A percentile compares a stretch with the other conserved stretches of the same genome.
Conservation (phyloP, 2,797 vertebrate genomes). For the Hypotaenidia okinawae region DNA sequence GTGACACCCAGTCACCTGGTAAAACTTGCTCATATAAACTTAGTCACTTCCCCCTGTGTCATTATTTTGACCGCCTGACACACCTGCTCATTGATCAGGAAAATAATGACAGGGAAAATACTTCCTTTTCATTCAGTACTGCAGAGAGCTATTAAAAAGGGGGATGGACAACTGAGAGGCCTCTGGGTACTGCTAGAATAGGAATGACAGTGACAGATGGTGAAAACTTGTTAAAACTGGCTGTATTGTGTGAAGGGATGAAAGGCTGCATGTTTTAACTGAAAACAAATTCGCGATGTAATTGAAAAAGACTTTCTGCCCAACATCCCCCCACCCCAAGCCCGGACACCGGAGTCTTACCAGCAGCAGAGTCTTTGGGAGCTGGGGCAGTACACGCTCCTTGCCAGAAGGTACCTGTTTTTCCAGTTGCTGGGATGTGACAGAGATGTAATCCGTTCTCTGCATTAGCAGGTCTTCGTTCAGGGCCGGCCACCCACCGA, state of each 20-base stretch:
- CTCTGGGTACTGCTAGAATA: background rate
- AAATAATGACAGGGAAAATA: slow-evolving; percentile 8
- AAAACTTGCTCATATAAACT: slow-evolving; percentile 15
- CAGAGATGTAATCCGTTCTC: slow-evolving; percentile 77
- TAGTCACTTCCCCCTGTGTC: background rate
- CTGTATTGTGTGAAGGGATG: background rate
- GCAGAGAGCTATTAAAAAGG: background rate
- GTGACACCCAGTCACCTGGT: background rate
- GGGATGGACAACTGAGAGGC: background rate
- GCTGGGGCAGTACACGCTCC: slow-evolving; percentile 72
- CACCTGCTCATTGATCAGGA: slow-evolving; percentile 16
- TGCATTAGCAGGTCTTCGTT: slow-evolving; percentile 55
- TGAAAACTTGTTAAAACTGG: slow-evolving; percentile 9
- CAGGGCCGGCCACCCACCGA: slow-evolving; percentile 37
- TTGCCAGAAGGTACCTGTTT: slow-evolving; percentile 83
- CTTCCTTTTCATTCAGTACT: slow-evolving; percentile 3
- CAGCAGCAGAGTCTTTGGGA: slow-evolving; percentile 78
- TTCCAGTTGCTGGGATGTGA: slow-evolving; percentile 84
- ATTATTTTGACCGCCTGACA: slow-evolving; percentile 40
- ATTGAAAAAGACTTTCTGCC: background rate
- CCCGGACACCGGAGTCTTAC: slow-evolving; percentile 66
- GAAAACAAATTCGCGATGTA: slow-evolving; percentile 3
- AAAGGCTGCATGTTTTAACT: slow-evolving; percentile 11
- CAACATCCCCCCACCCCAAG: background rate
- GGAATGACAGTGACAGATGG: slow-evolving; percentile 21